phyloP scores from a whole-genome alignment of 2,797 vertebrate species.

The Enteromius radiatus region DNA sequence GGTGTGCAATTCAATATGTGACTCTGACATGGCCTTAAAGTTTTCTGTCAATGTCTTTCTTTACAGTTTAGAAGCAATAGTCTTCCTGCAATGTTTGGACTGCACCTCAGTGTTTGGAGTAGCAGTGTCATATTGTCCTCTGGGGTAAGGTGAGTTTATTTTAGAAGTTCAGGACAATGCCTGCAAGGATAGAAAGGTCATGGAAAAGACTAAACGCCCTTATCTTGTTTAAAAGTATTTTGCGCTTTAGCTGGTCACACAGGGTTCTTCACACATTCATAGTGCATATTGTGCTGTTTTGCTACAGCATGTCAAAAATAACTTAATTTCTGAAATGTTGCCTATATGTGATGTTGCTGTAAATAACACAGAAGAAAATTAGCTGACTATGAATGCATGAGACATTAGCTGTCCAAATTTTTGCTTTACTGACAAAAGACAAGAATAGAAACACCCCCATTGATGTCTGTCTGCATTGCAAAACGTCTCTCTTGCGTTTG shows the following conservation, averaged over 20 bases:
- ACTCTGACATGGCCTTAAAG: background rate
- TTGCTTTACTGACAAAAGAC: slow-evolving; percentile 45
- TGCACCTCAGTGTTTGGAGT: slow-evolving; percentile 12
- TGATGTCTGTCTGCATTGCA: slow-evolving; percentile 12
- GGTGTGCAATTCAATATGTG: background rate
- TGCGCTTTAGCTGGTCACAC: slow-evolving; percentile 16
- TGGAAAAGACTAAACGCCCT: slow-evolving; percentile 13
- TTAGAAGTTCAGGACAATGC: slow-evolving; percentile 29
- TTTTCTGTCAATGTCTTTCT: slow-evolving; percentile 16
- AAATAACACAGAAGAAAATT: slow-evolving; percentile 34
- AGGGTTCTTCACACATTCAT: background rate
- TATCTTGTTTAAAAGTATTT: slow-evolving; percentile 43
- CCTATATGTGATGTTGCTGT: slow-evolving; percentile 27
- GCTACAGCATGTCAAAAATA: background rate
- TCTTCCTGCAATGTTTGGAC: slow-evolving; percentile 19
- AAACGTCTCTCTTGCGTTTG: background rate
- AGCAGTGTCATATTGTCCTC: slow-evolving; percentile 29
- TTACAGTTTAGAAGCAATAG: slow-evolving; percentile 3
- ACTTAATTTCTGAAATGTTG: background rate
- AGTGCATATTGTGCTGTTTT: background rate
- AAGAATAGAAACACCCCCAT: slow-evolving; percentile 37
- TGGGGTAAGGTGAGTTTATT: slow-evolving; percentile 45
- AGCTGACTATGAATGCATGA: slow-evolving; percentile 48
- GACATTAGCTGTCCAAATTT: slow-evolving; percentile 37
- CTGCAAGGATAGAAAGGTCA: slow-evolving; percentile 27